Evolutionary conservation across 2,888 invertebrate species (phyloP), one percentile per base, ranked within the genome.

Genomic region (Pycnomerus fuliginosus): DNA sequence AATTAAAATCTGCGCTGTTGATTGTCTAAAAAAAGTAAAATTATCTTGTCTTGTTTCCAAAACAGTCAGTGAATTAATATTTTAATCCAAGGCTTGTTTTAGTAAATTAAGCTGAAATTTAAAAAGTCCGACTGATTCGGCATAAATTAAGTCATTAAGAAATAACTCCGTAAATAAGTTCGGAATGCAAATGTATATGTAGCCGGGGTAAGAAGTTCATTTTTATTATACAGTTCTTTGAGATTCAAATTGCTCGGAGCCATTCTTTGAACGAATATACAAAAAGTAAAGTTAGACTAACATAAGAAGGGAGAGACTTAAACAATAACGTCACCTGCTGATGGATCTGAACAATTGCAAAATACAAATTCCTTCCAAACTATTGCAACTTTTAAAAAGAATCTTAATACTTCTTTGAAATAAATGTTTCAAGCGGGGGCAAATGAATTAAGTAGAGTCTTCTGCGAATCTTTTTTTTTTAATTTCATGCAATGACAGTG

Each of bases 161-260:
- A 41, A 30, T 29, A 31, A 33, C 24, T 16, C 32, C 23, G 24
- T 30, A 36, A 46, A 33, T 41, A 45, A 45, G 15, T 34, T 31
- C 30, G 12, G 1, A 29, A 34, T 39, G 42, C 16, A 44, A 48
- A 48, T 48, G 38, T 48, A 33, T 37, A 44, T 44, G 42, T 48
- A 30, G 16, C 25, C 27, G 16, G 20, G 10, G 23, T 33, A 34
- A 37, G 36, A 25, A 47, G 42, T 42, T 47, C 48, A 48, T 48
- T 48, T 44, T 48, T 48, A 48, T 48, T 43, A 44, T 17, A 29
- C 34, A 34, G 31, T 44, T 43, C 43, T 48, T 48, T 48, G 44
- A 48, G 44, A 48, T 48, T 48, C 48, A 48, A 48, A 48, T 48
- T 48, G 48, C 44, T 44, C 20, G 33, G 13, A 43, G 48, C 40